Base-by-base conservation (phyloP, 2,113 vertebrate genomes). In the Asarcornis scutulata region DNA sequence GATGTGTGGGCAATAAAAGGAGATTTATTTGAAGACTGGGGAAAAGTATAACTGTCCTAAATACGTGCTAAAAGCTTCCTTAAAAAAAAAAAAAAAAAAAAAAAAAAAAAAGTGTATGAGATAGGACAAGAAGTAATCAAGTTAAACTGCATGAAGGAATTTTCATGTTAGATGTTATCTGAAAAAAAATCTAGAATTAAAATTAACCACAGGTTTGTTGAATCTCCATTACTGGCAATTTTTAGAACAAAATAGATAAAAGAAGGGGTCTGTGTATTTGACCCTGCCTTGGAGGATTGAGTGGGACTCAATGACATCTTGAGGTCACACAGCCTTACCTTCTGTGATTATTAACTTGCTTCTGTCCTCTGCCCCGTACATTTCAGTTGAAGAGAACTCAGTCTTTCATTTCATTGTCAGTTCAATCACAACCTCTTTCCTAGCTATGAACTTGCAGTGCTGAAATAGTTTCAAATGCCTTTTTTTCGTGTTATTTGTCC, bases 401-500 rank as follows among this genome's bases (percentile, higher is more conserved):
- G 13, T 63, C 42, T 67, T 96, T 52, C 38, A 21, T 66, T 87
- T 74, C 23, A 64, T 56, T 52, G 16, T 16, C 20, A 66, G 17
- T 36, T 69, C 55, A 77, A 52, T 63, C 13, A 23, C 14, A 46
- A 48, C 42, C 13, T 62, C 78, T 9, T 64, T 56, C 40, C 21
- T 72, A 81, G 11, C 31, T 72, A 52, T 68, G 29, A 71, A 48
- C 7, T 78, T 53, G 25, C 11, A 67, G 27, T 63, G 7, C 11
- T 88, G 60, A 84, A 88, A 78, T 32, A 91, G 14, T 68, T 91
- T 85, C 16, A 88, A 72, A 68, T 40, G 4, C 25, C 36, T 20
- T 88, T 11, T 71, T 88, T 20, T 88, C 83, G n/a, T 86, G 21
- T 59, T 89, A 62, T 82, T 90, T 81, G 42, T 89, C 66, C 42